Evolutionary conservation across 2,113 vertebrate species (phyloP), one percentile per base, ranked within the genome.

Genomic region (Tyrannus savana): DNA sequence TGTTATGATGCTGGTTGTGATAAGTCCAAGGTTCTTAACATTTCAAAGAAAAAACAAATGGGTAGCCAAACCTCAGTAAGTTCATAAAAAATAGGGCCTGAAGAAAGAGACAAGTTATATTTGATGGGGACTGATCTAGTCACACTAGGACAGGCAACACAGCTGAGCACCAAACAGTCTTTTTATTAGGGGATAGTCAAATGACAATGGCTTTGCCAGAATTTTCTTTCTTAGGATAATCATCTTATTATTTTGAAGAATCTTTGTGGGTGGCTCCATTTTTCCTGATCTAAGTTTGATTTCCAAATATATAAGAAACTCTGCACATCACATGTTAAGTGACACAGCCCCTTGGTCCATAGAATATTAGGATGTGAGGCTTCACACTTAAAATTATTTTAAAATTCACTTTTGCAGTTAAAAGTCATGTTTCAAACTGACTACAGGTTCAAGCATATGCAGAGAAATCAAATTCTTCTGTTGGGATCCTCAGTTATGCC

Each of bases 91-190:
- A 53, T 1, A 2, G 33, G 33, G 30, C 12, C 39, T 44, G 44
- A 49, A 31, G 44, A 80, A 71, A 44, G 19, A 92, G 30, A 33
- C 12, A 37, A 44, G 17, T 14, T 39, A 46, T 10, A 4, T 31
- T 42, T 39, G 21, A 31, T 66, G 11, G 30, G 27, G 7, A 24
- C 23, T 37, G 27, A 39, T 7, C 15, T 44, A 30, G n/a, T 37
- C 37, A 55, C 23, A 10, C 17, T 14, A 37, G 14, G 6, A 47
- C 0, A 0, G 44, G 3, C 30, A 58, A 33, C 1, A 2, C 14
- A 17, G 10, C 41, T 77, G 63, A 55, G 22, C 11, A 67, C 27
- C 19, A 28, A 60, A 50, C 1, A 3, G 14, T n/a, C 33, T 23
- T 42, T 91, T 53, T 55, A 49, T 49, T 60, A 71, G 19, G 22